Evolutionary conservation across 1,140 invertebrate species (phyloP).

Genomic region (Maniola jurtina): DNA sequence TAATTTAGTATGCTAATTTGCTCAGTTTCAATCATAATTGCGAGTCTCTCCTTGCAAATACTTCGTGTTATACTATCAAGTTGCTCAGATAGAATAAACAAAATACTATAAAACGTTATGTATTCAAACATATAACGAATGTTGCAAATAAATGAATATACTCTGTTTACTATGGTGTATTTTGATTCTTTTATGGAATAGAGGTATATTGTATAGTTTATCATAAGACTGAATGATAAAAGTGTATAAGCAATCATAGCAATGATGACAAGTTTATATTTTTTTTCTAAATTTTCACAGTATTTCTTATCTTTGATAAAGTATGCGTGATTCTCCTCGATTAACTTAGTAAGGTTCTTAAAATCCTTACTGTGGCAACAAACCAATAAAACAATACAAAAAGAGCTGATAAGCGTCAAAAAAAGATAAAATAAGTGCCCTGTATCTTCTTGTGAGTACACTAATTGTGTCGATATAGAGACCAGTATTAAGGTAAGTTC

Average conservation of each 20-base stretch:
- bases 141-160: slow-evolving; percentile 16
- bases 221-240: slow-evolving; percentile 5
- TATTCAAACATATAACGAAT: slow-evolving; percentile 34
- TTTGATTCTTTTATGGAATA: not conserved
- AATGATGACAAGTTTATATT: slow-evolving; percentile 21
- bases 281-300: slow-evolving; percentile 9
- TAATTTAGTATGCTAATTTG: not conserved
- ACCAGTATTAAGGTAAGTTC: not conserved
- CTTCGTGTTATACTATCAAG: slow-evolving; percentile 25
- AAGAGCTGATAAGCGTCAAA: not conserved
- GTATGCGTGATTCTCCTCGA: slow-evolving; percentile 12
- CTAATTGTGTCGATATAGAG: too few species aligned
- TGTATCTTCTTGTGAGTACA: not conserved
- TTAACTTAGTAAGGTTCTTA: not conserved
- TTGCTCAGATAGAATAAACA: slow-evolving; percentile 30
- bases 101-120: slow-evolving; percentile 20
- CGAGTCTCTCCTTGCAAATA: slow-evolving; percentile 17
- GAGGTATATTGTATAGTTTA: not conserved
- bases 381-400: slow-evolving; percentile 14
- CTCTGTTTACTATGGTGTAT: too few species aligned
- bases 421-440: not conserved
- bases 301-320: slow-evolving; percentile 20
- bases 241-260: not conserved
- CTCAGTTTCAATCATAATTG: not conserved
- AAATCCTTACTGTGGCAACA: slow-evolving; percentile 27